A percentile compares a stretch with the other conserved stretches of the same genome.
phyloP scores from a whole-genome alignment of 2,888 invertebrate species.

The Apoda limacodes region DNA sequence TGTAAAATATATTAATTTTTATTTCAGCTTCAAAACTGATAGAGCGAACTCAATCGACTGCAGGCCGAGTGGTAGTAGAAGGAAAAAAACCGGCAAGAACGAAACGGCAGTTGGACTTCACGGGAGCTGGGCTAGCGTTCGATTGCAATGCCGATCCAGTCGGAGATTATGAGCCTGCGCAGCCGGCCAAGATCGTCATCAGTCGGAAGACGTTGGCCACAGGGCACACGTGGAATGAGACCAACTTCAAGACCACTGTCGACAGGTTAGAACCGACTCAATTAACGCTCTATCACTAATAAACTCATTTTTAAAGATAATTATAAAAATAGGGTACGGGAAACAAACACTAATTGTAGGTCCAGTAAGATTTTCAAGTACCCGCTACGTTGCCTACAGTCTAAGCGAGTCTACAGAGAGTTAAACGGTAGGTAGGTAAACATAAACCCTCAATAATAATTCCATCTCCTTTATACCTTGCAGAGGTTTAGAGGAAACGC shows the following conservation, averaged over 20 bases:
- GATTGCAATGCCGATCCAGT: slow-evolving; percentile 30
- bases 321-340: too few species aligned
- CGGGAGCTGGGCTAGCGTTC: slow-evolving; percentile 42
- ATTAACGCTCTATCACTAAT: too few species aligned
- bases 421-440: too few species aligned
- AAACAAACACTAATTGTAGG: too few species aligned
- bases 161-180: slow-evolving; percentile 49
- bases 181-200: slow-evolving; percentile 59
- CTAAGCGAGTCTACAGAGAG: too few species aligned
- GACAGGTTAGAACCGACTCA: slow-evolving; percentile 39
- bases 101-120: slow-evolving; percentile 53
- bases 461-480: slow-evolving; percentile 8
- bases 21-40: slow-evolving; percentile 43
- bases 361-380: too few species aligned
- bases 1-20: slow-evolving; percentile 1
- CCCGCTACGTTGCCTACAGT: too few species aligned
- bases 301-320: too few species aligned
- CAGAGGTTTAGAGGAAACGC: slow-evolving; percentile 57
- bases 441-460: too few species aligned
- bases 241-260: slow-evolving; percentile 58
- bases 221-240: slow-evolving; percentile 60
- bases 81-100: slow-evolving; percentile 39
- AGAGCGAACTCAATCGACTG: slow-evolving; percentile 45
- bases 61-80: slow-evolving; percentile 36
- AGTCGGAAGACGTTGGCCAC: slow-evolving; percentile 59